Percentiles rank a stretch among this genome's conserved stretches.
These are phyloP conservation scores for Momotus momota DNA, from an alignment of 2,797 vertebrate genomes.

Conservation along the genomic window DNA sequence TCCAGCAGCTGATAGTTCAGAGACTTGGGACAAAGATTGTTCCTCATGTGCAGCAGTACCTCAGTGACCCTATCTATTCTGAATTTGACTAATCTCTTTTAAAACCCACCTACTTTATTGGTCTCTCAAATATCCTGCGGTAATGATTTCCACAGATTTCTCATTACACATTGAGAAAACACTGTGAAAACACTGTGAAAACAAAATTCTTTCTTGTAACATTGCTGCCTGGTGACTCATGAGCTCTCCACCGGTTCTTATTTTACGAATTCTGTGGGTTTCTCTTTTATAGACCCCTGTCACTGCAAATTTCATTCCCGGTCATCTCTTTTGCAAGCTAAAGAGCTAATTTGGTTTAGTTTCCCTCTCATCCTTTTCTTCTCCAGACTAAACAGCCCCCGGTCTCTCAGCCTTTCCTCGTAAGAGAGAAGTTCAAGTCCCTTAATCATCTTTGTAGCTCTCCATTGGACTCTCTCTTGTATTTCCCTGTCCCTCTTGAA, in stretches of 20 bases:
- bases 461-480: no score
- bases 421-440: no score
- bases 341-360: neutral
- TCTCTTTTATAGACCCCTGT: neutral
- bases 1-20: neutral
- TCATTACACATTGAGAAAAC: neutral
- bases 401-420: no score
- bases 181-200: neutral
- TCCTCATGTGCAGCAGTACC: neutral
- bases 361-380: neutral
- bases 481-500: no score
- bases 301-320: neutral
- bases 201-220: neutral
- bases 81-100: neutral
- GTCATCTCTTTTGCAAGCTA: neutral
- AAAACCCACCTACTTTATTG: neutral
- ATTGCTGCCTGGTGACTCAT: neutral
- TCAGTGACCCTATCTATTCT: neutral
- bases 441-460: no score
- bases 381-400: no score
- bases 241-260: neutral
- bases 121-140: neutral
- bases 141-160: neutral
- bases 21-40: neutral
- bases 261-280: neutral